Conservation (phyloP, 2,888 invertebrate species). For the Ophioninae sp. region DNA sequence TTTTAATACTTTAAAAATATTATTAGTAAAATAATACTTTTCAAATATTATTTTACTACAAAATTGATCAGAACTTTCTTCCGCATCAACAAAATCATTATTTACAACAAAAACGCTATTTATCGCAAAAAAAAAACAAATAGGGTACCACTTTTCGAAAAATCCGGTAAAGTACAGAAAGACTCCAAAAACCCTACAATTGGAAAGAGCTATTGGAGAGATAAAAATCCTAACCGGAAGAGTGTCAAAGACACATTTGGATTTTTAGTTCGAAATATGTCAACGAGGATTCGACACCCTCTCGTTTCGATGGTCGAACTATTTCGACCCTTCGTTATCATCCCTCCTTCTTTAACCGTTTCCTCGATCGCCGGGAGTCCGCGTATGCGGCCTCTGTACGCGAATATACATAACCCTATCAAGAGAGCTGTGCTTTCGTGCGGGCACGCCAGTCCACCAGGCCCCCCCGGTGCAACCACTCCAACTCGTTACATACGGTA, state of each 20-base stretch:
- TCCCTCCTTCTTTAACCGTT: conserved; percentile 44
- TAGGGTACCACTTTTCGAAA: too few species aligned
- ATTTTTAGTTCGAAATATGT: conserved; percentile 74
- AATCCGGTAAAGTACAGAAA: too few species aligned
- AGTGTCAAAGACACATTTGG: conserved; percentile 30
- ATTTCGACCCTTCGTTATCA: conserved; percentile 28
- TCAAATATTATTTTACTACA: too few species aligned
- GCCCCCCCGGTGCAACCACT: conserved; percentile 70
- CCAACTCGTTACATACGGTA: conserved; percentile 80
- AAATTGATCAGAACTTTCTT: too few species aligned
- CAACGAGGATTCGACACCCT: conserved; percentile 72
- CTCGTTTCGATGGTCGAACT: conserved; percentile 54
- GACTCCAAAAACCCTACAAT: too few species aligned
- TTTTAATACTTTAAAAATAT: too few species aligned
- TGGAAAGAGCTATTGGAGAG: too few species aligned
- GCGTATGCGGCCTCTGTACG: conserved; percentile 1
- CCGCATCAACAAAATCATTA: too few species aligned
- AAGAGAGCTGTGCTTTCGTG: conserved; percentile 74
- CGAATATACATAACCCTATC: conserved; percentile 37
- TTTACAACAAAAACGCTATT: too few species aligned
- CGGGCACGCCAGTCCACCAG: conserved; percentile 73
- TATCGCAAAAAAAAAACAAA: too few species aligned
- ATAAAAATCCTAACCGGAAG: too few species aligned
- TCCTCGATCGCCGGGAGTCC: conserved; percentile 33
- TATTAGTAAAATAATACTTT: too few species aligned